Evolutionary conservation across 2,888 invertebrate species (phyloP).

Genomic region (Hoplodrina blanda): DNA sequence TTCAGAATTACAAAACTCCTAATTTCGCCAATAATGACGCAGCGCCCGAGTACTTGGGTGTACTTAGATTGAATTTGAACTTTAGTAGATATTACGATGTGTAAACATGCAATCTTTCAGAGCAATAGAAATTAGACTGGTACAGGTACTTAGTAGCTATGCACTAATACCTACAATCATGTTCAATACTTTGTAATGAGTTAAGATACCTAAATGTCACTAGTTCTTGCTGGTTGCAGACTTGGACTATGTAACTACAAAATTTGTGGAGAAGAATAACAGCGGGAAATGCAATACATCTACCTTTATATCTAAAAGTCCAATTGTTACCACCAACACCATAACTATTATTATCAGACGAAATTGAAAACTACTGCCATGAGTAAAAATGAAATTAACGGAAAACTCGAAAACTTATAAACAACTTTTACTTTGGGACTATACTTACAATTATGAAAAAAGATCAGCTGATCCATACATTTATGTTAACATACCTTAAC

Average conservation of each 20-base stretch:
- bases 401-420: too few species aligned
- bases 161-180: conserved; percentile 42
- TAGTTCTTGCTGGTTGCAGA: not conserved
- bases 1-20: conserved; percentile 45
- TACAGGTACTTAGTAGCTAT: conserved; percentile 12
- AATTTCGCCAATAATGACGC: conserved; percentile 26
- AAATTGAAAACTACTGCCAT: too few species aligned
- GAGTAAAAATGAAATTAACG: too few species aligned
- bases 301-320: too few species aligned
- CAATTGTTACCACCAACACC: too few species aligned
- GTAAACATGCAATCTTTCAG: conserved; percentile 47
- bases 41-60: conserved; percentile 19
- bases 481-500: too few species aligned
- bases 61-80: conserved; percentile 46
- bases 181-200: conserved; percentile 25
- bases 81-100: conserved; percentile 41
- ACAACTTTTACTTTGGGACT: too few species aligned
- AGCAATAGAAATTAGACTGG: conserved; percentile 43
- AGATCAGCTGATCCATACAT: too few species aligned
- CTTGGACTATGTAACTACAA: not conserved
- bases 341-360: too few species aligned
- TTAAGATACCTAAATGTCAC: not conserved
- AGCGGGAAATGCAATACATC: not conserved
- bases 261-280: not conserved
- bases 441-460: too few species aligned